phyloP scores from a whole-genome alignment of 2,797 vertebrate species.

The Malacoctenus gilli region DNA sequence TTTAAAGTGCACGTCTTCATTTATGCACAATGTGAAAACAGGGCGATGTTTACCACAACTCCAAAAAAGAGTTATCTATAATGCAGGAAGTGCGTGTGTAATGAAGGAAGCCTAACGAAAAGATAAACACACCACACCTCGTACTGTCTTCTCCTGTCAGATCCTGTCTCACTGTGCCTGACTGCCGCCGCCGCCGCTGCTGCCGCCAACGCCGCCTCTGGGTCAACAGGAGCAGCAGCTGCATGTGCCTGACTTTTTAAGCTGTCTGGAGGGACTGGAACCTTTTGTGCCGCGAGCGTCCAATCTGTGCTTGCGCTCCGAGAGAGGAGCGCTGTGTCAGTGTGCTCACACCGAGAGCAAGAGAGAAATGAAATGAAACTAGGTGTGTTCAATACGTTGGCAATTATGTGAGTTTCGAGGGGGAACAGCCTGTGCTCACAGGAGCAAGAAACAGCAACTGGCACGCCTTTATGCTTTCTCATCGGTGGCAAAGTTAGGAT shows the following conservation, averaged over 20 bases:
- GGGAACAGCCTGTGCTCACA: slow-evolving; percentile 19
- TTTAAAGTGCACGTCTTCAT: slow-evolving; percentile 9
- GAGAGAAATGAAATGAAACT: slow-evolving; percentile 11
- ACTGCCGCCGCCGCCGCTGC: slow-evolving; percentile 34
- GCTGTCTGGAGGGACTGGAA: background rate
- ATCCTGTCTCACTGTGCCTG: slow-evolving; percentile 67
- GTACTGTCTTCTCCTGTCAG: slow-evolving; percentile 73
- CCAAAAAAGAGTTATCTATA: slow-evolving; percentile 56
- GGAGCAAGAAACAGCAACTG: slow-evolving; percentile 20
- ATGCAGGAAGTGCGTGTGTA: slow-evolving; percentile 68
- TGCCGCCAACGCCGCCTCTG: slow-evolving; percentile 37
- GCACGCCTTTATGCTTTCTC: slow-evolving; percentile 8
- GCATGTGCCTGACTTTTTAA: slow-evolving; percentile 24
- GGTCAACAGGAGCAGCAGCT: slow-evolving; percentile 53
- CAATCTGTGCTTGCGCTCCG: slow-evolving; percentile 16
- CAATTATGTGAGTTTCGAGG: slow-evolving; percentile 29
- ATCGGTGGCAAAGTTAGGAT: slow-evolving; percentile 3
- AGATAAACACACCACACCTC: slow-evolving; percentile 78
- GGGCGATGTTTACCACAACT: slow-evolving; percentile 51
- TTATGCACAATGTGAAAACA: slow-evolving; percentile 24
- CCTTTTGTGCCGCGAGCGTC: slow-evolving; percentile 10
- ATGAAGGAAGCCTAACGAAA: slow-evolving; percentile 72
- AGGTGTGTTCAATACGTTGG: slow-evolving; percentile 36
- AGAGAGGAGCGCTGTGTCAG: background rate
- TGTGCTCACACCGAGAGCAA: background rate